Base-by-base conservation (phyloP, 92 coral and sea anemone species). In the Parazoanthus darwini region DNA sequence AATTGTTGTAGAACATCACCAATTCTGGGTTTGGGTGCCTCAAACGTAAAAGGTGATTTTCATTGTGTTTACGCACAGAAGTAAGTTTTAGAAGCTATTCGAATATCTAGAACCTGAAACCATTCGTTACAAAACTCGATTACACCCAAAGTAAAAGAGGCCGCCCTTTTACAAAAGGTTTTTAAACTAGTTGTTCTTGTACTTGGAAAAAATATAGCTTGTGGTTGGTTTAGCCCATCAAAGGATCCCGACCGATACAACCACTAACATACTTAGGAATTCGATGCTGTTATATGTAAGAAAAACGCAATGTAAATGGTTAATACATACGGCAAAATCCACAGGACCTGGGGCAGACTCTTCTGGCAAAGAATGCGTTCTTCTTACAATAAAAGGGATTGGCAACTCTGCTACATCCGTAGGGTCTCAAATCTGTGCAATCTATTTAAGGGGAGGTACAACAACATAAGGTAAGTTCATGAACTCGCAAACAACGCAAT, bases 401-500 rank as follows among this genome's bases (percentile, higher is more conserved):
- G 51, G 51, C 51, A 70, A 84, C 79, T 13, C 67, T 71, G 15
- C 87, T 79, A n/a, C 87, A 84, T 15, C 87, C 87, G 14, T 23
- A 16, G 3, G 87, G 87, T 46, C 87, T 84, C 67, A 84, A 72
- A 22, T 84, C 87, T 71, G 13, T 70, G 79, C 87, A 84, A 35
- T 68, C 87, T 84, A 44, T 35, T 44, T 18, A 38, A 46, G 25
- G 42, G 42, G n/a, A 20, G 9, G 25, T 20, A 39, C 42, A 39
- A 39, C 42, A 39, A 39, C 42, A 39, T 2, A 39, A 4, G 42
- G 42, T 39, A 39, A 39, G 42, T 4, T 4, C 2, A 39, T 39
- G 42, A 39, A 39, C 42, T 39, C 42, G 42, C 4, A 39, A 39
- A 39, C 4, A 39, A 39, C 4, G 42, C 42, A 39, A 39, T 39